Conservation (phyloP, 2,888 invertebrate species). For the Chymomyza caudatula region DNA sequence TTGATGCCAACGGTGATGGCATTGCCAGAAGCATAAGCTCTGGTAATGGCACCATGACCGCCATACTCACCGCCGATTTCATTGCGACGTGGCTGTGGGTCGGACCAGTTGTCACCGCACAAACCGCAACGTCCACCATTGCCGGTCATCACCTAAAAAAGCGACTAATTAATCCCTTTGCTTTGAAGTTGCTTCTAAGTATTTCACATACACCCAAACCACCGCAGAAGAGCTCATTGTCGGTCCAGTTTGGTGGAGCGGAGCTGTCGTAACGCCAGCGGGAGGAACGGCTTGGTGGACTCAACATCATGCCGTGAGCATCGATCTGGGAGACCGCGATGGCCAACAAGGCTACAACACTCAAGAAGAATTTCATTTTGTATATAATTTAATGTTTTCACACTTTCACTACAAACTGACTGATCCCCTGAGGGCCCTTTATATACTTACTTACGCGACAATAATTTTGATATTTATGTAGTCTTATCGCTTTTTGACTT, state of each 20-base stretch:
- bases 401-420: neutral
- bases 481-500: neutral
- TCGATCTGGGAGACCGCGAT: constrained; percentile 49
- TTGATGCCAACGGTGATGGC: constrained; percentile 67
- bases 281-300: constrained; percentile 80
- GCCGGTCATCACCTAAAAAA: constrained; percentile 74
- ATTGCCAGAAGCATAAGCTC: constrained; percentile 66
- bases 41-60: constrained; percentile 78
- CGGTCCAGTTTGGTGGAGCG: constrained; percentile 79
- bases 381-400: neutral
- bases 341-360: constrained; percentile 44
- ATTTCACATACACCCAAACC: constrained; percentile 75
- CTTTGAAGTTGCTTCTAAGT: neutral
- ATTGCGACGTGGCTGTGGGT: constrained; percentile 78
- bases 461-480: neutral
- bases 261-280: constrained; percentile 79
- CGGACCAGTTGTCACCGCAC: constrained; percentile 80
- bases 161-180: neutral
- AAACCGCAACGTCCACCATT: constrained; percentile 79
- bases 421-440: neutral
- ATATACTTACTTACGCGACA: neutral
- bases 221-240: constrained; percentile 81
- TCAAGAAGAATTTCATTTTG: constrained; percentile 47
- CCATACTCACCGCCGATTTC: constrained; percentile 80
- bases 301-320: constrained; percentile 80